A percentile compares a stretch with the other conserved stretches of the same genome.
These are phyloP conservation scores for Conus canariensis DNA, from an alignment of 2,888 invertebrate species.

Conservation along the genomic window DNA sequence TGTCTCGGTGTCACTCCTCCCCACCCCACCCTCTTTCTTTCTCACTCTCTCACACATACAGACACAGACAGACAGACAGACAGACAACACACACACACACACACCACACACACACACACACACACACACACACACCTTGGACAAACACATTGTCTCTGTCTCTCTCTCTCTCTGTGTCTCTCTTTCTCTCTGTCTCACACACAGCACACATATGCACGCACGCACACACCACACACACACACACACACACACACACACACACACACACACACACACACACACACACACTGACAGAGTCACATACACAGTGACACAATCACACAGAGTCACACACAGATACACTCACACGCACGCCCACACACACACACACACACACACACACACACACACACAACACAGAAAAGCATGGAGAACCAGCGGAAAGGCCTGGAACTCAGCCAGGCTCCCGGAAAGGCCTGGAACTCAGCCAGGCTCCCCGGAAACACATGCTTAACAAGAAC, in stretches of 20 bases:
- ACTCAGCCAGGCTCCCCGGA: neutral
- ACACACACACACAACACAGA: too few species aligned
- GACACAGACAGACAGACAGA: too few species aligned
- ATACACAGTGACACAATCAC: neutral
- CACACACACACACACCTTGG: neutral
- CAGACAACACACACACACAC: too few species aligned
- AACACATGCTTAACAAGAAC: neutral
- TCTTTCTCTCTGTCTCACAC: too few species aligned
- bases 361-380: too few species aligned
- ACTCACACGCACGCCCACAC: neutral
- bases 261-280: slow-evolving; percentile 10
- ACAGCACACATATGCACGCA: too few species aligned
- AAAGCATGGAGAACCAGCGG: too few species aligned
- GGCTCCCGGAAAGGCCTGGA: neutral
- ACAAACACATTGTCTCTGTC: too few species aligned
- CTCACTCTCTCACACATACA: neutral
- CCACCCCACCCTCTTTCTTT: too few species aligned
- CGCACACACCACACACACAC: neutral
- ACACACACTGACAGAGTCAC: neutral
- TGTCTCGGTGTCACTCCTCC: too few species aligned
- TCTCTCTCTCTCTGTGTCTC: too few species aligned
- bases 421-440: neutral
- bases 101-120: neutral
- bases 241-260: neutral
- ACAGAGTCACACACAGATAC: neutral